Evolutionary conservation across 2,888 invertebrate species (phyloP).

Genomic region (Lithophane ornitopus): DNA sequence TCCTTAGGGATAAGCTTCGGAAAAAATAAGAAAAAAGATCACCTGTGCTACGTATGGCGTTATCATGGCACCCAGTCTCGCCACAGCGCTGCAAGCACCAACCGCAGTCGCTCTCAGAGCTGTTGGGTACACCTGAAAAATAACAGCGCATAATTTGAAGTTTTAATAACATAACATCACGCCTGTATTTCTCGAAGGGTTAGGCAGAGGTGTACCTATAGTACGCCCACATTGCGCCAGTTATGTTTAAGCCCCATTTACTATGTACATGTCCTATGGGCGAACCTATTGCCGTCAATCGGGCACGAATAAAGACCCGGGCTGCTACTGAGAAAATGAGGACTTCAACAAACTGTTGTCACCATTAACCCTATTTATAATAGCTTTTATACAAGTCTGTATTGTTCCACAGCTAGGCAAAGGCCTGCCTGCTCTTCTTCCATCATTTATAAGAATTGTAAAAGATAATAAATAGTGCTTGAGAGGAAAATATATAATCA

Average conservation of each 20-base stretch:
- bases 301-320: too few relatives aligned
- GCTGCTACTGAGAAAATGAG: too few relatives aligned
- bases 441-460: background rate
- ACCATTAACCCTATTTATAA: too few relatives aligned
- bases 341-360: too few relatives aligned
- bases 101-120: conserved; percentile 97
- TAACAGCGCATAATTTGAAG: background rate
- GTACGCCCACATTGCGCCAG: too few relatives aligned
- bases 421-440: background rate
- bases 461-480: background rate
- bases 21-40: background rate
- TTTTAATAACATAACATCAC: background rate
- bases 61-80: conserved; percentile 97
- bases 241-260: too few relatives aligned
- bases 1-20: background rate
- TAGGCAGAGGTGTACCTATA: too few relatives aligned
- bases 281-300: too few relatives aligned
- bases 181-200: too few relatives aligned
- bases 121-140: conserved; percentile 95
- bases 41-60: conserved; percentile 99
- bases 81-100: conserved; percentile 97
- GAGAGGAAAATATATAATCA: background rate
- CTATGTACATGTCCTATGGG: too few relatives aligned
- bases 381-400: background rate
- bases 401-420: background rate